Percentiles rank a stretch among this genome's conserved stretches.
Conservation (phyloP, 2,888 invertebrate species). For the Pocota personata region DNA sequence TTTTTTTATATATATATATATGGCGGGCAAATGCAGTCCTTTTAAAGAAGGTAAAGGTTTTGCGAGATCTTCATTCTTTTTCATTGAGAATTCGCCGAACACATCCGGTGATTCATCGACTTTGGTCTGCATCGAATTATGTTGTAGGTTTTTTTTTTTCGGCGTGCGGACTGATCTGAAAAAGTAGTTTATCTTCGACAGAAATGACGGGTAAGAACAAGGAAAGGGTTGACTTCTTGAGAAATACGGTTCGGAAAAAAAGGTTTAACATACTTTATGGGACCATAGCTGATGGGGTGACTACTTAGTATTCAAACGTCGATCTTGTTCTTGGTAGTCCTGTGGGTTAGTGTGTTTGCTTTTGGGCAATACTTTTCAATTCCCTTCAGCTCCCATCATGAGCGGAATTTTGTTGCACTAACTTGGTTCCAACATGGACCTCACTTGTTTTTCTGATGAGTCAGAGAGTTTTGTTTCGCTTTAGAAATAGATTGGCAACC, state of each 20-base stretch:
- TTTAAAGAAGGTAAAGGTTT: conserved; percentile 4
- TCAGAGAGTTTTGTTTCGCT: no score
- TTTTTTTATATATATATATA: background rate
- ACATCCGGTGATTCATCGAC: conserved; percentile 63
- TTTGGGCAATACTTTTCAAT: background rate
- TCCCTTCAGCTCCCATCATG: no score
- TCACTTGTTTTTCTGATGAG: no score
- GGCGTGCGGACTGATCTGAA: background rate
- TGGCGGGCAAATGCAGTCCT: background rate
- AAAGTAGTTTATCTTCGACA: conserved; percentile 3
- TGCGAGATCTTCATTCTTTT: conserved; percentile 55
- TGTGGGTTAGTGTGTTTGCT: background rate
- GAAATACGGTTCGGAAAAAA: conserved; percentile 2
- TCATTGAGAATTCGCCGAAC: conserved; percentile 60
- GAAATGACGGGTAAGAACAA: background rate
- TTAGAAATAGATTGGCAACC: no score
- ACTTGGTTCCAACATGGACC: no score
- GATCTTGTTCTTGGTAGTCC: background rate
- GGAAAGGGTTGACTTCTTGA: conserved; percentile 13
- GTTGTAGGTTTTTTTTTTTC: conserved; percentile 8
- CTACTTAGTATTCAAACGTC: conserved; percentile 13
- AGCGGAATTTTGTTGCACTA: no score
- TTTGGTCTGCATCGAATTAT: conserved; percentile 27
- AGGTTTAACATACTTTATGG: background rate
- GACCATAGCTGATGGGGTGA: background rate